A percentile compares a stretch with the other conserved stretches of the same genome.
Conservation (phyloP, 2,888 invertebrate species). For the Caenorhabditis zanzibari region DNA sequence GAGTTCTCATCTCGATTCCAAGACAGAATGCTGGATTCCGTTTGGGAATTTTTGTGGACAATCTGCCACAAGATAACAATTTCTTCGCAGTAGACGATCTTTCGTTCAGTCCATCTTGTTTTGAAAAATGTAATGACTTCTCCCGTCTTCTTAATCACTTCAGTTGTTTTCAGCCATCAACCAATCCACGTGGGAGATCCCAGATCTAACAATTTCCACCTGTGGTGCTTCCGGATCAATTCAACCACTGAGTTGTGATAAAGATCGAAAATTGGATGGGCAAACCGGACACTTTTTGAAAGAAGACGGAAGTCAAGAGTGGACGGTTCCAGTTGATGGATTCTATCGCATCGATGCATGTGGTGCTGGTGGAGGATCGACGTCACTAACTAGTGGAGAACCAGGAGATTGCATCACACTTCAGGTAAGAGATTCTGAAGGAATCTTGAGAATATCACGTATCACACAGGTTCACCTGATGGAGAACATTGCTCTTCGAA, state of each 20-base stretch:
- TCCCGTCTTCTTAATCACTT: neutral
- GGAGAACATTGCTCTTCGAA: slow-evolving; percentile 45
- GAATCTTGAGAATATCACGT: neutral
- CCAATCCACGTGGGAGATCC: slow-evolving; percentile 46
- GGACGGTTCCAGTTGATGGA: slow-evolving; percentile 53
- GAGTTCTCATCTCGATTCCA: slow-evolving; percentile 29
- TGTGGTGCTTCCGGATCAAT: slow-evolving; percentile 46
- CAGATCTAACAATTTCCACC: slow-evolving; percentile 33
- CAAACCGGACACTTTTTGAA: slow-evolving; percentile 57
- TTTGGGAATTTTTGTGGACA: slow-evolving; percentile 53
- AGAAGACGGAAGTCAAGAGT: slow-evolving; percentile 60
- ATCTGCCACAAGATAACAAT: neutral
- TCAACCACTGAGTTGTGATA: slow-evolving; percentile 25
- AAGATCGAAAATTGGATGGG: slow-evolving; percentile 51
- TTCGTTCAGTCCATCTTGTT: slow-evolving; percentile 58
- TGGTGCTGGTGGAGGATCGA: slow-evolving; percentile 59
- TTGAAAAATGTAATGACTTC: slow-evolving; percentile 55
- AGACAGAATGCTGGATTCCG: slow-evolving; percentile 52
- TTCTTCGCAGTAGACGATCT: slow-evolving; percentile 59
- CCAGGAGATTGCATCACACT: slow-evolving; percentile 53
- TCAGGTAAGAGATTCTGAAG: slow-evolving; percentile 24
- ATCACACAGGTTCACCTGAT: slow-evolving; percentile 41
- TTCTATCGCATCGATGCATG: slow-evolving; percentile 61
- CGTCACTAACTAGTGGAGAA: slow-evolving; percentile 1
- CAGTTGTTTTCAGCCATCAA: slow-evolving; percentile 20